Evolutionary conservation across 2,797 vertebrate species (phyloP), one percentile per base, ranked within the genome.

Genomic region (Onychomys leucogaster): DNA sequence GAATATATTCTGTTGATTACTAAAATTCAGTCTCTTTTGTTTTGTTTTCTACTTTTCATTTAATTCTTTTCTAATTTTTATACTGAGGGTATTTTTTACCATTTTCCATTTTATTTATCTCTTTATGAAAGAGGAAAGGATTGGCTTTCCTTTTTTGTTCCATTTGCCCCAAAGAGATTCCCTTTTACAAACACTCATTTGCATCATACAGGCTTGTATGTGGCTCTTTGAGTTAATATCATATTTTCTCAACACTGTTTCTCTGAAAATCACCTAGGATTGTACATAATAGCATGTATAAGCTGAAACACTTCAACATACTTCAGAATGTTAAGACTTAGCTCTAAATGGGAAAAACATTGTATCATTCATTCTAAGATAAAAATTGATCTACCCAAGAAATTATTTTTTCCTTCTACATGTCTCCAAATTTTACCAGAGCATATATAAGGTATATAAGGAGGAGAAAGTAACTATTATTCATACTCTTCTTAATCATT

Each of bases 61-160:
- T 96, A 11, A 34, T 69, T 34, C 75, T 91, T 93, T 94, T 73
- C 16, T 94, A 12, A 89, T 78, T 81, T 94, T 96, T 82, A 87
- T 9, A 46, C 21, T 83, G 34, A 16, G 78, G 55, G 71, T 55
- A 55, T 61, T 93, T 96, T 93, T 81, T 65, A 46, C 83, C 49
- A 49, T 81, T 73, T 96, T 23, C 37, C 63, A 37, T 75, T 12
- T 49, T 76, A 9, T 25, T 17, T 17, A 23, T 16, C 52, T 52
- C n/a, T 67, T 52, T 86, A 46, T 86, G 46, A 34, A 52, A 63
- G 46, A 69, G 4, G 21, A 25, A 10, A 67, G 17, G 19, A 19
- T 65, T 52, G 32, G 8, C 61, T 23, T 94, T 91, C 87, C 16
- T 94, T 59, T 75, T 37, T 91, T 78, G 23, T 57, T 13, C 17